Evolutionary conservation across 2,797 vertebrate genomes (phyloP).

Genomic region (Anolis apletophallus): DNA sequence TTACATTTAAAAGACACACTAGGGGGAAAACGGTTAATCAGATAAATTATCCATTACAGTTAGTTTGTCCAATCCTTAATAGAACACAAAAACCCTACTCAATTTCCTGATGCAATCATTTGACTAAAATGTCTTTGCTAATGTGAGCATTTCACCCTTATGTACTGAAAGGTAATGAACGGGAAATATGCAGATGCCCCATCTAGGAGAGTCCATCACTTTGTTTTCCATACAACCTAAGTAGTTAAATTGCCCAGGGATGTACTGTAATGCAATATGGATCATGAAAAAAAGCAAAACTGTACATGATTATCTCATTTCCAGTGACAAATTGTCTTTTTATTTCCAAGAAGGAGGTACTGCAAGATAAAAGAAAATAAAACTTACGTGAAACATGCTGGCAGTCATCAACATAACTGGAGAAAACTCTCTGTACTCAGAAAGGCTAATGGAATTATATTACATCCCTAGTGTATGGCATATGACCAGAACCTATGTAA

Average conservation of each 20-base stretch:
- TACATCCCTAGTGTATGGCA: slow-evolving; percentile 13
- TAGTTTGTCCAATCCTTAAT: slow-evolving; percentile 29
- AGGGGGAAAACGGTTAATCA: slow-evolving; percentile 16
- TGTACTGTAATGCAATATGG: slow-evolving; percentile 26
- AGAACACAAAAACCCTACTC: slow-evolving; percentile 17
- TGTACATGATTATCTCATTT: slow-evolving; percentile 51
- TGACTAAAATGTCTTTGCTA: slow-evolving; percentile 33
- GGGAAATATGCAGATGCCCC: slow-evolving; percentile 6
- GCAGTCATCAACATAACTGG: slow-evolving; percentile 35
- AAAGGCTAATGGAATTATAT: slow-evolving; percentile 37
- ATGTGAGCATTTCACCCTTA: slow-evolving; percentile 28
- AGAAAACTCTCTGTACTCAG: slow-evolving; percentile 31
- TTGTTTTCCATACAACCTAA: slow-evolving; percentile 44
- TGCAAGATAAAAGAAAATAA: slow-evolving; percentile 24
- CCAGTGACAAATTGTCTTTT: slow-evolving; percentile 54
- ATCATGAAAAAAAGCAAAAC: slow-evolving; percentile 53
- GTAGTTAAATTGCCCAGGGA: slow-evolving; percentile 47
- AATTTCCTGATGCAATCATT: slow-evolving; percentile 32
- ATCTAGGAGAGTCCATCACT: slow-evolving; percentile 37
- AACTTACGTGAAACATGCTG: slow-evolving; percentile 1
- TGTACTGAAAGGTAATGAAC: slow-evolving; percentile 13
- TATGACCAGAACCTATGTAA: slow-evolving; percentile 51
- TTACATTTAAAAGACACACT: slow-evolving; percentile 39
- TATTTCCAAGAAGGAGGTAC: slow-evolving; percentile 55
- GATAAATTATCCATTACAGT: slow-evolving; percentile 23